Percentiles rank a stretch among this genome's conserved stretches.
These are phyloP conservation scores for Stenoptilia bipunctidactyla DNA, from an alignment of 2,888 invertebrate species.

Conservation along the genomic window DNA sequence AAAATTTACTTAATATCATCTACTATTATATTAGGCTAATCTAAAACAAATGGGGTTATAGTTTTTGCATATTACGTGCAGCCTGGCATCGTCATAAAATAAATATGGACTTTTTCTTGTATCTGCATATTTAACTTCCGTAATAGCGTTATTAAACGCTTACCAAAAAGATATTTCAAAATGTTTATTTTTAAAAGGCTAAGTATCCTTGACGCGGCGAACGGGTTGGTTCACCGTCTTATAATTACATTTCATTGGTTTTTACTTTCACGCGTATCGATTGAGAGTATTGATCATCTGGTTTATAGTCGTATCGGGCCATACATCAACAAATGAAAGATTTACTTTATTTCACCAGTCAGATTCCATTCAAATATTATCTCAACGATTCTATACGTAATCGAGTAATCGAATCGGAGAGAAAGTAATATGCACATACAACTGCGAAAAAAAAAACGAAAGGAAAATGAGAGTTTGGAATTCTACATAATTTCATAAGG, in stretches of 20 bases:
- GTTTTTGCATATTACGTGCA: too few relatives aligned
- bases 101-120: too few relatives aligned
- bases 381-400: conserved; percentile 26
- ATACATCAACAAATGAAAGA: neutral
- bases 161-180: too few relatives aligned
- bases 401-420: conserved; percentile 55
- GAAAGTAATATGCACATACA: conserved; percentile 51
- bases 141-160: too few relatives aligned
- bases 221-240: conserved; percentile 4
- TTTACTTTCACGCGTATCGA: neutral
- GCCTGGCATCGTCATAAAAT: too few relatives aligned
- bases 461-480: conserved; percentile 55
- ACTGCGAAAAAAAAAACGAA: conserved; percentile 41
- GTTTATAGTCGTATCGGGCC: neutral
- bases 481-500: conserved; percentile 48
- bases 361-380: neutral
- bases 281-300: neutral
- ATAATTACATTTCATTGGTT: neutral
- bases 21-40: too few relatives aligned
- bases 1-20: too few relatives aligned
- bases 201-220: conserved; percentile 10
- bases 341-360: neutral
- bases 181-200: too few relatives aligned
- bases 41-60: too few relatives aligned
- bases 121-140: too few relatives aligned